phyloP scores from a whole-genome alignment of 2,888 invertebrate genomes.

The Nomada ferruginata region DNA sequence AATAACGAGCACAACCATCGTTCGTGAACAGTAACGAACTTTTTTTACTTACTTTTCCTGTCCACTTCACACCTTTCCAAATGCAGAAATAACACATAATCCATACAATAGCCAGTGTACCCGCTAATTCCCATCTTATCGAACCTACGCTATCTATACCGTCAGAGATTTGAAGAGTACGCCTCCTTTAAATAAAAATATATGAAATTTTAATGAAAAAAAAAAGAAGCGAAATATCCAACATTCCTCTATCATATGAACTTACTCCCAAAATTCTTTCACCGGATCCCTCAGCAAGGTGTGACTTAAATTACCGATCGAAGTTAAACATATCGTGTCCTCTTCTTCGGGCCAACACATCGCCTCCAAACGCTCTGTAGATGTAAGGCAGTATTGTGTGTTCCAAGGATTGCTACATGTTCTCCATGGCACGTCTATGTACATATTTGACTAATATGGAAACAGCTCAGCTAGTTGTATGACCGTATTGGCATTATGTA shows the following conservation, averaged over 20 bases:
- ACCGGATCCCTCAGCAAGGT: conserved; percentile 94
- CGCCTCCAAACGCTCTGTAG: conserved; percentile 91
- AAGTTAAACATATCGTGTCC: conserved; percentile 86
- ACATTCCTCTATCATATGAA: conserved; percentile 62
- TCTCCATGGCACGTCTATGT: conserved; percentile 95
- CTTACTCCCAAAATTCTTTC: conserved; percentile 99
- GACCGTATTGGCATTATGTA: not conserved
- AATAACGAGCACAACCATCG: not conserved
- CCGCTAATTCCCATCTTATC: conserved; percentile 97
- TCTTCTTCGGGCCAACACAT: conserved; percentile 88
- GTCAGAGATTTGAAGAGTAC: conserved; percentile 95
- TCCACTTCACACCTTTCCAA: conserved; percentile 99
- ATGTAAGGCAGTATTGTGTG: conserved; percentile 94
- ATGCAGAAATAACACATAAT: conserved; percentile 99
- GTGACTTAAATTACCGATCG: conserved; percentile 89
- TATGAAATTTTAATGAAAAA: not conserved
- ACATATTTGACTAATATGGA: conserved; percentile 5
- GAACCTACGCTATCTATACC: conserved; percentile 96
- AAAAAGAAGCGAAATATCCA: not conserved
- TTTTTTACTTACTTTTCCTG: conserved; percentile 91
- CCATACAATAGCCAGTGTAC: conserved; percentile 96
- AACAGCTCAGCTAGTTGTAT: not conserved
- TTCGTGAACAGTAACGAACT: not conserved
- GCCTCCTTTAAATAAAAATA: conserved; percentile 87
- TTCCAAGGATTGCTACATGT: conserved; percentile 98